Conservation (phyloP, 2,888 invertebrate species). For the Unio delphinus region DNA sequence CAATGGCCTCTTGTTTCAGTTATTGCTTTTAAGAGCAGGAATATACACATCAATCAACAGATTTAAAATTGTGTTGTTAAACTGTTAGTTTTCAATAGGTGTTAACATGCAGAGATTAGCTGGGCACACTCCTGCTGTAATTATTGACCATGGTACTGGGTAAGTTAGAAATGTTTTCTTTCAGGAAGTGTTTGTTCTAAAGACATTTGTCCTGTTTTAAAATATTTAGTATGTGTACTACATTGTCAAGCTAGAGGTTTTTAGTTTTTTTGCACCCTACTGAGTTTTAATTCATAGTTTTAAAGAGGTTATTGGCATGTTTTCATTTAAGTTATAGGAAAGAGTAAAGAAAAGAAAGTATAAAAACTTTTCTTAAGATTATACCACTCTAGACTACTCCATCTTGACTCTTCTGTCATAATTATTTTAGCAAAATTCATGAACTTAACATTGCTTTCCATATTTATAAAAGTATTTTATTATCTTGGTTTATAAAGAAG, state of each 20-base stretch:
- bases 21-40: too few relatives aligned
- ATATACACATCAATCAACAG: too few relatives aligned
- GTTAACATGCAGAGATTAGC: too few relatives aligned
- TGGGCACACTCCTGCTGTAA: conserved; percentile 34
- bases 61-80: too few relatives aligned
- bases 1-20: too few relatives aligned
- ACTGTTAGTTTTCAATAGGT: too few relatives aligned
- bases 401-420: background rate
- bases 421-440: background rate
- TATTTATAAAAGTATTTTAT: background rate
- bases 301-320: background rate
- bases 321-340: background rate
- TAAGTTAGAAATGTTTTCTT: conserved; percentile 27
- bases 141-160: conserved; percentile 60
- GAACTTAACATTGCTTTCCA: background rate
- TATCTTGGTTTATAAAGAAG: too few relatives aligned
- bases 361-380: background rate
- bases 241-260: too few relatives aligned
- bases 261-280: too few relatives aligned
- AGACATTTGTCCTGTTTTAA: too few relatives aligned
- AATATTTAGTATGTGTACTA: too few relatives aligned
- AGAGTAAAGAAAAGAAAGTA: conserved; percentile 1
- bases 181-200: background rate
- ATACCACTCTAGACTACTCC: background rate
- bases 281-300: background rate